Base-by-base conservation (phyloP, 2,888 invertebrate genomes). In the Eledone cirrhosa region DNA sequence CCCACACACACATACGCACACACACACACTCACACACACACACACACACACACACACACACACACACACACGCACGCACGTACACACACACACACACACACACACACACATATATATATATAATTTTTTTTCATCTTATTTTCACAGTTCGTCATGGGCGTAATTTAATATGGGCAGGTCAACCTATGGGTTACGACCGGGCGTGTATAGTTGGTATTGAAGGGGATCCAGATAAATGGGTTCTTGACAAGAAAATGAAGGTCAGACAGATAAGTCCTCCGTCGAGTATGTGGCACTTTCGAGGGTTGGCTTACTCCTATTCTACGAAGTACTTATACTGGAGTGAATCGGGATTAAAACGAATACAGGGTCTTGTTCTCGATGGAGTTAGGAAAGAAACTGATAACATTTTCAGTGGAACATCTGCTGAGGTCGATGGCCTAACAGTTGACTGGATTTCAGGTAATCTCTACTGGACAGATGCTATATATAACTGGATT, bases 401-500 rank as follows among this genome's bases (percentile, higher is more conserved):
- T 0, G 80, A 80, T 67, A 86, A 84, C 53, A 81, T 90, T 7
- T 86, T 86, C 77, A 84, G 85, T 41, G 88, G 89, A 13, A 88
- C 88, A 4, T 90, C 90, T 0, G 82, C 83, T 27, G 83, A 85
- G 69, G 88, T 88, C 33, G 85, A 86, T 75, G 89, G 89, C 11
- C 76, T 89, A 53, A 87, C 86, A 0, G 85, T 88, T 5, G 89
- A 89, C 82, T 89, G 89, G 89, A 76, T 86, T 24, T 86, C 86
- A 8, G 83, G 85, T n/a, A 89, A 89, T 78, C 77, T 89, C 19
- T 89, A 89, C 81, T 89, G 87, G 85, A 85, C 88, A 8, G 89
- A 89, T 81, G 84, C 87, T 13, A 82, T 88, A 53, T 89, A 88
- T 80, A 87, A 89, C 83, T 89, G 89, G 89, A 87, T 89, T 67